phyloP scores from a whole-genome alignment of 1,140 invertebrate genomes.

The Diprion similis region DNA sequence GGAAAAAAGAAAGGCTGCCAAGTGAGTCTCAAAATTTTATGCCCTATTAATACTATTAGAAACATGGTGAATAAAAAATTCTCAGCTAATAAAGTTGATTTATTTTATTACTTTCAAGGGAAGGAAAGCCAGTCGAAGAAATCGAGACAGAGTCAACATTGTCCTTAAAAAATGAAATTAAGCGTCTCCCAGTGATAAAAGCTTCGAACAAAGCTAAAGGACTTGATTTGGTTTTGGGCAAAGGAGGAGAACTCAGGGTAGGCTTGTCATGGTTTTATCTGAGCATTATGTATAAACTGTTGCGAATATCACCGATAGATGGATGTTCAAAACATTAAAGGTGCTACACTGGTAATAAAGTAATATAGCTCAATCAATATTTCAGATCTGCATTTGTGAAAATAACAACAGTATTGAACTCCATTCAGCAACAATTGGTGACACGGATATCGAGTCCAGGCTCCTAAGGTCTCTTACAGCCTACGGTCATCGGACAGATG shows the following conservation, averaged over 20 bases:
- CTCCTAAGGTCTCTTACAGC: constrained; percentile 52
- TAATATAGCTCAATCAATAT: constrained; percentile 21
- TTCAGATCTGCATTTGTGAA: constrained; percentile 60
- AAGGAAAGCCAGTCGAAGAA: constrained; percentile 42
- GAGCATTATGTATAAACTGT: constrained; percentile 23
- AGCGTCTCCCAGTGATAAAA: constrained; percentile 72
- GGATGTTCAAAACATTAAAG: constrained; percentile 7
- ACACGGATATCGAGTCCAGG: constrained; percentile 64
- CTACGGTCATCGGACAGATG: constrained; percentile 89
- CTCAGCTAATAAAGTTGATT: too few species aligned
- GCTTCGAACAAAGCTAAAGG: constrained; percentile 74
- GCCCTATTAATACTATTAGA: neutral
- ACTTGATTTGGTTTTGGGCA: constrained; percentile 71
- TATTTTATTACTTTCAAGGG: constrained; percentile 39
- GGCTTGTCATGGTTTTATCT: constrained; percentile 26
- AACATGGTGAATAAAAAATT: neutral
- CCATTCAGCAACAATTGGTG: constrained; percentile 64
- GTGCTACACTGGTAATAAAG: constrained; percentile 11
- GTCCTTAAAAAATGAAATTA: constrained; percentile 77
- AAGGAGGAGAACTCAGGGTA: constrained; percentile 72
- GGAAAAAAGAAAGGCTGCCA: constrained; percentile 65
- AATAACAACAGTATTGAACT: constrained; percentile 76
- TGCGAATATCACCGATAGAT: constrained; percentile 16
- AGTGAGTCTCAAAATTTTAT: constrained; percentile 53
- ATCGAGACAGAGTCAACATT: constrained; percentile 35